These are phyloP conservation scores for Cryptoblepharus egeriae DNA, from an alignment of 2,797 vertebrate genomes.

Conservation along the genomic window DNA sequence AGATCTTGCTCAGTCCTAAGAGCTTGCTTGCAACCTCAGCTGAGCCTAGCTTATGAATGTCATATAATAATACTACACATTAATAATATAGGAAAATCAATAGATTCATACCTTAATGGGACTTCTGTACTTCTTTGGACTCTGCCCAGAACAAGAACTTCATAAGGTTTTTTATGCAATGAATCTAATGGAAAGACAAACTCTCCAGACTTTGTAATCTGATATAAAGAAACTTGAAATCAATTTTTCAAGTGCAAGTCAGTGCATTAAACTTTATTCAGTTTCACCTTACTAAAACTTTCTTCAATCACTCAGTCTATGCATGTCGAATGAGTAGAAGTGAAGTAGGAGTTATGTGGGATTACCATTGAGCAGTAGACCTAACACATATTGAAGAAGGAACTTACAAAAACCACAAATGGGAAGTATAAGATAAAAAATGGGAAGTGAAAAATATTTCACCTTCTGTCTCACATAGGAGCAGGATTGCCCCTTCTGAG, in stretches of 20 bases:
- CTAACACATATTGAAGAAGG: too few relatives aligned
- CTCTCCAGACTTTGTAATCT: constrained; percentile 91
- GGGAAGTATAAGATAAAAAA: not conserved
- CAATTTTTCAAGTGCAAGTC: not conserved
- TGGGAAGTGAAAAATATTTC: too few relatives aligned
- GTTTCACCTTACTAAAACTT: not conserved
- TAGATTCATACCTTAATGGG: constrained; percentile 66
- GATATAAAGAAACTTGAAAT: constrained; percentile 51
- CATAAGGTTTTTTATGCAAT: constrained; percentile 95
- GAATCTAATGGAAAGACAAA: constrained; percentile 95
- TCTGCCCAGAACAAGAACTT: constrained; percentile 89
- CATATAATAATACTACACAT: not conserved
- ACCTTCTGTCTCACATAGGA: not conserved
- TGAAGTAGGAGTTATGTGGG: not conserved
- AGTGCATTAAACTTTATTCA: not conserved
- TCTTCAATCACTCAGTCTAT: not conserved
- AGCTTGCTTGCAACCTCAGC: not conserved
- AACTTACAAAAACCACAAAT: not conserved
- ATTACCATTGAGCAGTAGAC: too few relatives aligned
- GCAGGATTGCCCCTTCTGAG: not conserved
- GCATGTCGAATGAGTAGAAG: not conserved
- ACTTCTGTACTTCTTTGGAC: constrained; percentile 57
- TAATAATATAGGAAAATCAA: constrained; percentile 33
- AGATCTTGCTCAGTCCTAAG: not conserved
- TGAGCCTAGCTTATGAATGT: constrained; percentile 1